Evolutionary conservation across 2,113 vertebrate species (phyloP).

Genomic region (Martes martes): DNA sequence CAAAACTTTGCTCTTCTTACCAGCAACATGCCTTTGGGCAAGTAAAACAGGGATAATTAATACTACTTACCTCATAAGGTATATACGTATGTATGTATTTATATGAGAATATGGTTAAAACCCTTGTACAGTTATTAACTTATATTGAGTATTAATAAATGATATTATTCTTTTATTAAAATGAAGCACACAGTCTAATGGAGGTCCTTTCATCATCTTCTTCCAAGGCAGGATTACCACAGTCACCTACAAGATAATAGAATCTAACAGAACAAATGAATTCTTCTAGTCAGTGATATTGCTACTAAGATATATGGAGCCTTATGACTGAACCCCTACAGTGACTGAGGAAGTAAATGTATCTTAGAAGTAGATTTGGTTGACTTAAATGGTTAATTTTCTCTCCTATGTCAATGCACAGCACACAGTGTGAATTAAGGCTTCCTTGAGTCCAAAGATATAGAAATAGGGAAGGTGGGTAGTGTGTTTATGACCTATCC

Average conservation of each 20-base stretch:
- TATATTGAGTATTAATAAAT: background rate
- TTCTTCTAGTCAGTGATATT: background rate
- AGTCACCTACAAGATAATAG: background rate
- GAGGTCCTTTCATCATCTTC: background rate
- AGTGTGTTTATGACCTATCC: background rate
- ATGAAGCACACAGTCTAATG: background rate
- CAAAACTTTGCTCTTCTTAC: background rate
- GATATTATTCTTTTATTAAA: background rate
- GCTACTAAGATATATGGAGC: background rate
- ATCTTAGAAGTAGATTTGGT: background rate
- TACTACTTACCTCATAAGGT: background rate
- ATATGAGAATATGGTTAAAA: background rate
- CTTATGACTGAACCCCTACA: background rate
- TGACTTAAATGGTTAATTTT: slow-evolving; percentile 6
- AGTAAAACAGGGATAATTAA: background rate
- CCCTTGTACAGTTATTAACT: background rate
- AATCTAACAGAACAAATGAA: background rate
- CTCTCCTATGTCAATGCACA: background rate
- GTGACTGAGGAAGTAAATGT: background rate
- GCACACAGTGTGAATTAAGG: background rate
- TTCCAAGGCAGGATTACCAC: background rate
- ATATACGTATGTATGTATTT: background rate
- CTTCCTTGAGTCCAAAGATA: background rate
- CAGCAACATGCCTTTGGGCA: background rate
- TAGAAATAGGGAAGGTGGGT: background rate